phyloP scores from a whole-genome alignment of 2,888 invertebrate genomes.

The Strigamia transsilvanica region DNA sequence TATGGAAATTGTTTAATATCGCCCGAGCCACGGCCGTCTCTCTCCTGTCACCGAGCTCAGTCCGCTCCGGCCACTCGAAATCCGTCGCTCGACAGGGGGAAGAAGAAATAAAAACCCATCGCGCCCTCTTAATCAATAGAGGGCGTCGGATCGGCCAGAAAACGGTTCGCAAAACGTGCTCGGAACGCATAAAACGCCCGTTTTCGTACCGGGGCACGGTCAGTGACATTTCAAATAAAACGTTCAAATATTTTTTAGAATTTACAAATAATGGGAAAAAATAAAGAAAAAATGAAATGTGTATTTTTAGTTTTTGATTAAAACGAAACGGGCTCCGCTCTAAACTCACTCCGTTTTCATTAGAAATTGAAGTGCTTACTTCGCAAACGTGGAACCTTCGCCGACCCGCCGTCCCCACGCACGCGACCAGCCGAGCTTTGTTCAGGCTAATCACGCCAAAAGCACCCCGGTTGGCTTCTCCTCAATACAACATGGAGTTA shows the following conservation, averaged over 20 bases:
- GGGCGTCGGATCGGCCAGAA: slow-evolving; percentile 3
- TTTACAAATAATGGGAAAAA: neutral
- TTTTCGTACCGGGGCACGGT: neutral
- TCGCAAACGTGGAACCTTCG: too few species aligned
- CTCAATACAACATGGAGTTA: slow-evolving; percentile 4
- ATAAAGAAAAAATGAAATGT: neutral
- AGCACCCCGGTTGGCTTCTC: slow-evolving; percentile 9
- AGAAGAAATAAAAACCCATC: neutral
- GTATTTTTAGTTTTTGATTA: too few species aligned
- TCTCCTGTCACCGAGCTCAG: slow-evolving; percentile 20
- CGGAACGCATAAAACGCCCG: neutral
- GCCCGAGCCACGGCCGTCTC: slow-evolving; percentile 20
- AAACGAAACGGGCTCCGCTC: neutral
- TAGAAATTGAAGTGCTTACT: too few species aligned
- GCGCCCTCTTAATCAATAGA: slow-evolving; percentile 20
- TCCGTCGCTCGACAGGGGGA: slow-evolving; percentile 20
- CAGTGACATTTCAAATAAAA: slow-evolving; percentile 4
- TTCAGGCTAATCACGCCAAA: neutral
- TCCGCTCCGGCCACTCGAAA: slow-evolving; percentile 20
- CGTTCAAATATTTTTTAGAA: neutral
- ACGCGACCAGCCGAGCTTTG: neutral
- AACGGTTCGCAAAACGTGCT: slow-evolving; percentile 9
- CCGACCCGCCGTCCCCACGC: too few species aligned
- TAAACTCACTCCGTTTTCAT: too few species aligned
- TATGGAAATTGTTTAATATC: slow-evolving; percentile 20